These are phyloP conservation scores for Bradypodion pumilum DNA, from an alignment of 2,797 vertebrate species.

Conservation along the genomic window DNA sequence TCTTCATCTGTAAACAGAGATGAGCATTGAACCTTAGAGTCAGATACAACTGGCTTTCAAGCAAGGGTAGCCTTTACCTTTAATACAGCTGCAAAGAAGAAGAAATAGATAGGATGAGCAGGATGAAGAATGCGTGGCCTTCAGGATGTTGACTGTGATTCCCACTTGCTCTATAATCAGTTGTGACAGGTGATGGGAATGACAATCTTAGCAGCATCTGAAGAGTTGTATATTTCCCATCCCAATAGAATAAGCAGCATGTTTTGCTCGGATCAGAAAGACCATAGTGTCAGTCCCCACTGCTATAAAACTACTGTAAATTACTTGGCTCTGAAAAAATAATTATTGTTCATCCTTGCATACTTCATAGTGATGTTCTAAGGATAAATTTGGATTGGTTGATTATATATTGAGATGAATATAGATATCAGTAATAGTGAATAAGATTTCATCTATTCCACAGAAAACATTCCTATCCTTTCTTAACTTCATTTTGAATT, in stretches of 20 bases:
- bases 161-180: neutral
- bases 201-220: neutral
- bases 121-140: neutral
- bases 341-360: neutral
- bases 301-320: neutral
- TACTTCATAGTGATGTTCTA: neutral
- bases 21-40: too few species aligned
- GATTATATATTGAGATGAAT: neutral
- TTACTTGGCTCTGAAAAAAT: neutral
- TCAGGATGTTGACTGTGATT: neutral
- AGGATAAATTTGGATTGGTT: neutral
- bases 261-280: neutral
- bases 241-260: neutral
- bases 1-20: too few species aligned
- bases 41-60: too few species aligned
- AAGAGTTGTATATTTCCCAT: neutral
- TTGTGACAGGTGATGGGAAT: neutral
- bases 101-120: neutral
- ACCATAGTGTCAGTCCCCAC: neutral
- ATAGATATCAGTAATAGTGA: too few species aligned
- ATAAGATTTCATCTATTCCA: neutral
- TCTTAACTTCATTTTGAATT: neutral
- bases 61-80: too few species aligned
- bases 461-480: neutral
- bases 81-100: too few species aligned